These are phyloP conservation scores for Sarcophaga rosellei DNA, from an alignment of 2,888 invertebrate species.

Conservation along the genomic window DNA sequence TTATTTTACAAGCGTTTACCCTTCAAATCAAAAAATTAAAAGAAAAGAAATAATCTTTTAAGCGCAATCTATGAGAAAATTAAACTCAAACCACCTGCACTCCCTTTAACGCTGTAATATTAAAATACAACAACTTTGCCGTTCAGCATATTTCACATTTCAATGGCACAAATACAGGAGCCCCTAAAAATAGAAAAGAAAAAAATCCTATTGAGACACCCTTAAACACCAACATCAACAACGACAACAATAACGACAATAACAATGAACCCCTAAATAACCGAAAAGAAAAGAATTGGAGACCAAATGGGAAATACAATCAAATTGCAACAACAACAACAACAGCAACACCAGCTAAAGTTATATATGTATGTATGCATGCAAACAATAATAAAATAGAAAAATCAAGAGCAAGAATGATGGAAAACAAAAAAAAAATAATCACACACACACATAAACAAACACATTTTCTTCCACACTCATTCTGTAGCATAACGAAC, in stretches of 20 bases:
- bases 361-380: slow-evolving; percentile 30
- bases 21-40: not conserved
- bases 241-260: slow-evolving; percentile 7
- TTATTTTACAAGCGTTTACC: not conserved
- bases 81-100: slow-evolving; percentile 25
- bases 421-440: slow-evolving; percentile 15
- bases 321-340: slow-evolving; percentile 29
- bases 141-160: not conserved
- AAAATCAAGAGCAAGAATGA: slow-evolving; percentile 24
- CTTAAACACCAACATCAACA: slow-evolving; percentile 2
- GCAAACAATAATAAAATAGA: slow-evolving; percentile 44
- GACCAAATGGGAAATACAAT: slow-evolving; percentile 61
- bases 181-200: slow-evolving; percentile 8
- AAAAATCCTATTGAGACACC: slow-evolving; percentile 45
- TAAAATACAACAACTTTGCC: not conserved
- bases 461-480: slow-evolving; percentile 55
- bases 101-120: no score
- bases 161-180: not conserved
- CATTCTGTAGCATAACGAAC: not conserved
- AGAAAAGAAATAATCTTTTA: not conserved
- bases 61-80: not conserved
- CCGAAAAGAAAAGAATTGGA: slow-evolving; percentile 39
- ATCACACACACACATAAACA: slow-evolving; percentile 23
- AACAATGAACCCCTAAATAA: slow-evolving; percentile 55
- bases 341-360: slow-evolving; percentile 39